phyloP scores from a whole-genome alignment of 2,888 invertebrate species.

The Aradus depressus region DNA sequence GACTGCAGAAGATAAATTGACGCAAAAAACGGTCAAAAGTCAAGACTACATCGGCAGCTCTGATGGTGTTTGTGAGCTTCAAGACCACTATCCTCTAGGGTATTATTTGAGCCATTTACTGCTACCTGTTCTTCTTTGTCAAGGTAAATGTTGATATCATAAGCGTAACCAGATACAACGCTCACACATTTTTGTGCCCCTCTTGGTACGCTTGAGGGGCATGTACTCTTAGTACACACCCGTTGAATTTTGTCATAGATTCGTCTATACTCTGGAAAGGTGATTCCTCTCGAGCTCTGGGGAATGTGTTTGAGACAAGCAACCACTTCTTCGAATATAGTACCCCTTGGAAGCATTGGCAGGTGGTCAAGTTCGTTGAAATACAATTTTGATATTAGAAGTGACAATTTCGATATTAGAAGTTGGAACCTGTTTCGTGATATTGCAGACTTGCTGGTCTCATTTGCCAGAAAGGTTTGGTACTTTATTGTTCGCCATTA shows the following conservation, averaged over 20 bases:
- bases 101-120: conserved; percentile 4
- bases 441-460: conserved; percentile 26
- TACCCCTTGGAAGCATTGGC: conserved; percentile 23
- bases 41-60: conserved; percentile 20
- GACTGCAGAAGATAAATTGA: conserved; percentile 24
- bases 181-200: conserved; percentile 27
- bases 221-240: conserved; percentile 19
- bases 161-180: conserved; percentile 28
- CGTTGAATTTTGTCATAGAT: conserved; percentile 27
- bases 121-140: conserved; percentile 17
- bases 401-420: conserved; percentile 27
- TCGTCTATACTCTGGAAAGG: conserved; percentile 26
- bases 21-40: conserved; percentile 27
- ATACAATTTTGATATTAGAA: too few relatives aligned
- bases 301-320: conserved; percentile 28
- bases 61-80: conserved; percentile 26
- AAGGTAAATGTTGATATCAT: conserved; percentile 26
- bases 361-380: conserved; percentile 27
- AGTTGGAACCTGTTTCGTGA: conserved; percentile 24
- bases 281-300: conserved; percentile 20
- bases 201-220: conserved; percentile 27
- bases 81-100: conserved; percentile 29
- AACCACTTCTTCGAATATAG: conserved; percentile 27
- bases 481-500: conserved; percentile 24
- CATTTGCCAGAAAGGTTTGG: conserved; percentile 22